Conservation (phyloP, 2,113 vertebrate species). For the Limnothrissa miodon region DNA sequence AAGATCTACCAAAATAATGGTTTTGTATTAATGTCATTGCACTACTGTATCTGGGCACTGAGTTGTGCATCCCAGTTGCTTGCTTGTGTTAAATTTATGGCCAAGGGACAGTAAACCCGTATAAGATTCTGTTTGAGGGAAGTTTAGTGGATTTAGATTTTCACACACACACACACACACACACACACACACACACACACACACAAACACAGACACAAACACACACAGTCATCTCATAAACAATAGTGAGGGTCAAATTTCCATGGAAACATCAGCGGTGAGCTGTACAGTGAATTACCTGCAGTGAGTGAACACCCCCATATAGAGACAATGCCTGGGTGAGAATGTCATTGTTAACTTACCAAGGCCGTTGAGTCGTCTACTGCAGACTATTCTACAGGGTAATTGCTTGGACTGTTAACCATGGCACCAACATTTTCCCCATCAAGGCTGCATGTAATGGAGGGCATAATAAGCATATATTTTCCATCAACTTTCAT, state of each 20-base stretch:
- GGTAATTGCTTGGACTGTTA: not conserved
- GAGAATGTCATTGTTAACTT: not conserved
- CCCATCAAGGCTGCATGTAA: not conserved
- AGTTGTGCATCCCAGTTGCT: too few relatives aligned
- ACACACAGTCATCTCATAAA: not conserved
- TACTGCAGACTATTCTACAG: not conserved
- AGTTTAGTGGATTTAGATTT: too few relatives aligned
- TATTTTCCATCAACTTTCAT: not conserved
- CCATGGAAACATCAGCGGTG: not conserved
- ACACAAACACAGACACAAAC: not conserved
- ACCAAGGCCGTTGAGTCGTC: not conserved
- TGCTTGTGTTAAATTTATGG: too few relatives aligned
- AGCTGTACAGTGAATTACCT: not conserved
- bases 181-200: constrained; percentile 4
- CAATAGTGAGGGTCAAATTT: not conserved
- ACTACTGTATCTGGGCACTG: too few relatives aligned
- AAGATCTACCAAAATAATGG: too few relatives aligned
- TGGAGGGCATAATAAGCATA: not conserved
- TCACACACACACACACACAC: not conserved
- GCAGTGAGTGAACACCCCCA: not conserved
- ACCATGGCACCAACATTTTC: not conserved
- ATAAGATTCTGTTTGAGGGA: too few relatives aligned
- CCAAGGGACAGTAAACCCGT: too few relatives aligned
- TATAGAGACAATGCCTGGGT: not conserved
- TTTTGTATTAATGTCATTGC: too few relatives aligned